Evolutionary conservation across 2,797 vertebrate genomes (phyloP), one percentile per base, ranked within the genome.

Genomic region (Alosa sapidissima): DNA sequence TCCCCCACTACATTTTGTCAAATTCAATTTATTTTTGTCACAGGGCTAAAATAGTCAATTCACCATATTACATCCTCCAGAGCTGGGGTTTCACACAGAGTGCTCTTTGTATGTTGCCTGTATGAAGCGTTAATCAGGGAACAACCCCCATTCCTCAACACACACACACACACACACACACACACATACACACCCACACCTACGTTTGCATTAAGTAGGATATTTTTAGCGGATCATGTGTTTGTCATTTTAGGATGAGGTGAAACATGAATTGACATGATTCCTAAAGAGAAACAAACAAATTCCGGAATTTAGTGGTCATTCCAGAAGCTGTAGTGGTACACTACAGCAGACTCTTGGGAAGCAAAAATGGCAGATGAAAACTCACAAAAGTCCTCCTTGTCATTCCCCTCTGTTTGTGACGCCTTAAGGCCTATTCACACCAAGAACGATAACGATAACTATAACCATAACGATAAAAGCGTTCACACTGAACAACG

Each of bases 1-100:
- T 16, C 33, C 68, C 33, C 68, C 62, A 2, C 24, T 65, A 1
- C 62, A 33, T 75, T 75, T 36, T 41, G 33, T 45, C 24, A 84
- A 89, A 86, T 86, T 86, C 85, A 87, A 91, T 89, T 84, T 87
- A 83, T 91, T 87, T 88, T 87, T 89, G 88, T 88, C 89, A 88
- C 82, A 55, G 81, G 83, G 85, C 87, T 87, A 88, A 89, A 89
- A 89, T 84, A 84, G 85, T 83, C 84, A 84, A 47, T 88, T 86
- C 87, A 87, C 55, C 41, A 60, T 41, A 78, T 84, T 86, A n/a
- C 85, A 87, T 87, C 72, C 82, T 84, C 52, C 13, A 16, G 75
- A 54, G 41, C 49, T 81, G 45, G 82, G 5, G 68, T 41, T 68
- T 68, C 21, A 41, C 78, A 89, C 85, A 88, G 62, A 88, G 82